Evolutionary conservation across 2,113 vertebrate species (phyloP), one percentile per base, ranked within the genome.

Genomic region (Camelus bactrianus): DNA sequence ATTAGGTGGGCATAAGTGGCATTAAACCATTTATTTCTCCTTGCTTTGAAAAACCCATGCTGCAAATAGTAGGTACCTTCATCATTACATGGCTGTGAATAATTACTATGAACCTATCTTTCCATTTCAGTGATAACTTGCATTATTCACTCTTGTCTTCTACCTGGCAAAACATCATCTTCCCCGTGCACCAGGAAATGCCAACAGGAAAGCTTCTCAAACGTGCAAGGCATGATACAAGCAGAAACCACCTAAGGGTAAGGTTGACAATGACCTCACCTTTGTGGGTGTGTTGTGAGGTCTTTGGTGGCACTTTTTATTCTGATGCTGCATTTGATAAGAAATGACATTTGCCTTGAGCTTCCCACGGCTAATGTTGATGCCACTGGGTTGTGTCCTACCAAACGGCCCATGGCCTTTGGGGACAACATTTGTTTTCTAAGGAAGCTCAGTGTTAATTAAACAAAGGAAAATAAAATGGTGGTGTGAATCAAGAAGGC

Each of bases 341-440:
- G 26, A 91, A 85, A 38, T 97, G 67, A 73, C 88, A 70, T 67
- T 97, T 91, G 81, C 73, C 72, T 93, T 81, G 38, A 96, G 58
- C 67, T 69, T 88, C 54, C 16, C 54, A 46, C 14, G 10, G 16
- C 8, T 92, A 32, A 52, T 70, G 28, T 19, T 58, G 42, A 73
- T 52, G 50, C 11, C 42, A 69, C 15, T 3, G 38, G 15, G 19
- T 46, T 52, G 19, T 42, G 64, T 52, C 24, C 30, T 28, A 19
- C 3, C 46, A 28, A 89, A 52, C 19, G 28, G 10, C 13, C 3
- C 11, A 19, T 24, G 50, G 15, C 16, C 35, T 91, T 79, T 64
- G 9, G n/a, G 50, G 35, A 48, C 46, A 85, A 3, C 48, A 87
- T 64, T 80, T 85, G 42, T 60, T 90, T 35, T 64, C 24, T 42